Percentiles rank a stretch among this genome's conserved stretches.
Evolutionary conservation across 2,888 invertebrate species (phyloP).

Genomic region (Ectemnius lituratus): DNA sequence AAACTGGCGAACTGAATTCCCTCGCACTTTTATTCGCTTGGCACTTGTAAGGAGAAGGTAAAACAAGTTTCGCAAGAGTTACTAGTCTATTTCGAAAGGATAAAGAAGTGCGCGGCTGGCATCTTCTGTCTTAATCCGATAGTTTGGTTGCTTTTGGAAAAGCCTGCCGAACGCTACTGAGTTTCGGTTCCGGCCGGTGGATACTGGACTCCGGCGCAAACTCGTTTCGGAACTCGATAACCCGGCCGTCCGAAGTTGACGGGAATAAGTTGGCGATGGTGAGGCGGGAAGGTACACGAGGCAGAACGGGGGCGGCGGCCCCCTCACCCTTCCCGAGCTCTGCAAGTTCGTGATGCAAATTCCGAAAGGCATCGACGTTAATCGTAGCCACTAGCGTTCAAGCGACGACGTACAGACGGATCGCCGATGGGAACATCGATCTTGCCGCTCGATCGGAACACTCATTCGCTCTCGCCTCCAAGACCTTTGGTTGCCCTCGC

Average conservation of each 20-base stretch:
- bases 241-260: slow-evolving; percentile 45
- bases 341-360: slow-evolving; percentile 12
- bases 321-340: neutral
- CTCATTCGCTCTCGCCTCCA: neutral
- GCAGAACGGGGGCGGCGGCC: neutral
- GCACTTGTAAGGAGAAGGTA: no score
- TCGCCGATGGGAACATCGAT: neutral
- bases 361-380: slow-evolving; percentile 4
- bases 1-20: no score
- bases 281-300: no score
- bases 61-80: no score
- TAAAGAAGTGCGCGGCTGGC: no score
- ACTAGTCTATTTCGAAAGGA: no score
- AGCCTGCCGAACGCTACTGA: no score
- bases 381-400: slow-evolving; percentile 21
- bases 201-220: slow-evolving; percentile 26
- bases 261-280: slow-evolving; percentile 46
- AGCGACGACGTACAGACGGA: slow-evolving; percentile 16
- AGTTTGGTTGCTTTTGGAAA: no score
- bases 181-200: no score
- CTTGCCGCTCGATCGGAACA: slow-evolving; percentile 2
- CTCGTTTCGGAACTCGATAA: slow-evolving; percentile 59
- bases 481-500: neutral
- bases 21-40: no score
- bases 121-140: no score